Evolutionary conservation across 2,888 invertebrate species (phyloP), one percentile per base, ranked within the genome.

Genomic region (Clunio marinus): DNA sequence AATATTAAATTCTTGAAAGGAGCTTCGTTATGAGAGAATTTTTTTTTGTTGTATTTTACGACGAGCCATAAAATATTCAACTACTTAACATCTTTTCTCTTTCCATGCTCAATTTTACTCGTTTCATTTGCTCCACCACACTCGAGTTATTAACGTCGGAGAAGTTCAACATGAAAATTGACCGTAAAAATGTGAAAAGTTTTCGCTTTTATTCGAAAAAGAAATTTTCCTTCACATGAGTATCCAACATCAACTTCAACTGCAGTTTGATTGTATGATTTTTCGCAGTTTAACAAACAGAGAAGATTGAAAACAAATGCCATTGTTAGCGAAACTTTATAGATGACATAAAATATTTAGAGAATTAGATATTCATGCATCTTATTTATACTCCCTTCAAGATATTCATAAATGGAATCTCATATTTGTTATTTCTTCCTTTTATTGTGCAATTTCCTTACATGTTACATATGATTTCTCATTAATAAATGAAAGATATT

Each of bases 361-460:
- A 28, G 66, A 66, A 66, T 66, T 46, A n/a, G n/a, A n/a, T n/a
- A 66, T 66, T 66, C 55, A 66, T 66, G 20, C 51, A 35, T 13
- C 25, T 13, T 25, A 22, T 25, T 27, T 15, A 27, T 57, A 20
- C 27, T 20, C n/a, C n/a, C 2, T 17, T 25, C 27, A 57, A 27
- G 45, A 57, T 4, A 32, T 17, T 5, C 57, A 24, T 57, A 57
- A n/a, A 24, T 8, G 25, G n/a, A 57, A 57, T 27, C 57, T 57
- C 5, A n/a, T 20, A 25, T 57, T 22, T 27, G 57, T n/a, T 57
- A n/a, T n/a, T n/a, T n/a, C n/a, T n/a, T n/a, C n/a, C 51, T 13
- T 57, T 57, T 57, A 20, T 57, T 57, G 57, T 57, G 57, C 57
- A 57, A 57, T 57, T 13, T 57, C 25, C 27, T 22, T 51, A 10